Percentiles rank a stretch among this genome's conserved stretches.
Conservation (phyloP, 1,140 invertebrate genomes). For the Caenorhabditis inopinata region DNA sequence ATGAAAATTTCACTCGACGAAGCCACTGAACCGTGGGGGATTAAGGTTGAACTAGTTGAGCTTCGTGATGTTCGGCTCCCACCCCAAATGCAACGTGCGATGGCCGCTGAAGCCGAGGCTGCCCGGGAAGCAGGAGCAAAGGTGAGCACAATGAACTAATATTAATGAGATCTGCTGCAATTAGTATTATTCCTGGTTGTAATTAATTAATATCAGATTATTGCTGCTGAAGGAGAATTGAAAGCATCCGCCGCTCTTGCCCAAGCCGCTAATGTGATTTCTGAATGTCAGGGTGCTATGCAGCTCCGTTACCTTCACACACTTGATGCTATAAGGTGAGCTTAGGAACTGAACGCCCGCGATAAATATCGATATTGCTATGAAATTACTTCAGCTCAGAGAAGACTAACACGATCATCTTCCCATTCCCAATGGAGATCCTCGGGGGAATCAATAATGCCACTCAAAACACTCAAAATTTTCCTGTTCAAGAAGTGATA, state of each 20-base stretch:
- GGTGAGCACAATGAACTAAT: constrained; percentile 40
- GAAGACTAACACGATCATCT: constrained; percentile 67
- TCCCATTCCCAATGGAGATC: constrained; percentile 65
- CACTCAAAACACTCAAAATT: neutral
- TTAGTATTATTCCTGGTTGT: too few species aligned
- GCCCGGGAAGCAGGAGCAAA: constrained; percentile 63
- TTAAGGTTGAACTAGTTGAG: constrained; percentile 89
- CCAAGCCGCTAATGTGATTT: constrained; percentile 69
- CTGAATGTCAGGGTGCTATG: constrained; percentile 67
- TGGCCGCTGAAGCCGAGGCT: constrained; percentile 65
- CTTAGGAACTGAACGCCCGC: too few species aligned
- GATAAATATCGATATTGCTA: too few species aligned
- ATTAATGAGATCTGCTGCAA: too few species aligned
- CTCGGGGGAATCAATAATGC: constrained; percentile 63
- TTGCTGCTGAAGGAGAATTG: constrained; percentile 75
- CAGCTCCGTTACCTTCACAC: constrained; percentile 68
- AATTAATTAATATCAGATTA: constrained; percentile 54
- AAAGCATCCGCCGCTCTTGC: constrained; percentile 70
- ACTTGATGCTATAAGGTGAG: constrained; percentile 65
- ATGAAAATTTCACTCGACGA: constrained; percentile 81
- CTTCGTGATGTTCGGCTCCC: constrained; percentile 73
- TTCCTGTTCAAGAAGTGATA: constrained; percentile 11
- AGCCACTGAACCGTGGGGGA: constrained; percentile 89
- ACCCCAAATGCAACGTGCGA: constrained; percentile 67
- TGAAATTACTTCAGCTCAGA: neutral